Evolutionary conservation across 2,888 invertebrate species (phyloP).

Genomic region (Acrobeloides nanus): DNA sequence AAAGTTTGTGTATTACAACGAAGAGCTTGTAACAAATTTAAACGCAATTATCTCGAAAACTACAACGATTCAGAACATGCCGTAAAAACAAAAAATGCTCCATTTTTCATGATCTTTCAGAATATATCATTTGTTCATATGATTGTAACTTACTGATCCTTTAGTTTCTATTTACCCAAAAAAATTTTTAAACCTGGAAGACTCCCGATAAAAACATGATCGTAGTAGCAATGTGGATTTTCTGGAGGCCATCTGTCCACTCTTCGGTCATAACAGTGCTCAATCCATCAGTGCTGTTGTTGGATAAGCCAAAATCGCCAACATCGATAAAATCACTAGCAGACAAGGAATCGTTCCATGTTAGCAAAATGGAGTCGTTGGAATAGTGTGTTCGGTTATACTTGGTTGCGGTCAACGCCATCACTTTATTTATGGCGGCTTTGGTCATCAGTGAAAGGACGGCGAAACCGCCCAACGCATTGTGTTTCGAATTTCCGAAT

Average conservation of each 20-base stretch:
- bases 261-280: slow-evolving; percentile 13
- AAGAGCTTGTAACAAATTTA: too few species aligned
- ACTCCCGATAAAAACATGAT: slow-evolving; percentile 46
- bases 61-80: too few species aligned
- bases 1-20: too few species aligned
- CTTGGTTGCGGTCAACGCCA: neutral
- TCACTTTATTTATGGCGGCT: slow-evolving; percentile 44
- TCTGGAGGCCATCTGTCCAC: slow-evolving; percentile 18
- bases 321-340: slow-evolving; percentile 1
- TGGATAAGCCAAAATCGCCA: neutral
- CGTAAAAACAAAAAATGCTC: too few species aligned
- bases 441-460: slow-evolving; percentile 49
- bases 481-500: slow-evolving; percentile 51
- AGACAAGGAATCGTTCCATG: slow-evolving; percentile 9
- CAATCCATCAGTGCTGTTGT: slow-evolving; percentile 6
- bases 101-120: too few species aligned
- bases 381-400: slow-evolving; percentile 4
- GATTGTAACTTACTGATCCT: slow-evolving; percentile 3
- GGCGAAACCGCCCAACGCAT: slow-evolving; percentile 47
- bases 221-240: slow-evolving; percentile 47
- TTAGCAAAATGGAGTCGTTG: slow-evolving; percentile 9
- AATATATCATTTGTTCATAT: slow-evolving; percentile 7
- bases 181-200: slow-evolving; percentile 27
- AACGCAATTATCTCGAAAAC: too few species aligned
- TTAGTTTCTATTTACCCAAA: slow-evolving; percentile 2